Percentiles rank a stretch among this genome's conserved stretches.
Evolutionary conservation across 1,140 invertebrate genomes (phyloP).

Genomic region (Leptinotarsa undecemlineata): DNA sequence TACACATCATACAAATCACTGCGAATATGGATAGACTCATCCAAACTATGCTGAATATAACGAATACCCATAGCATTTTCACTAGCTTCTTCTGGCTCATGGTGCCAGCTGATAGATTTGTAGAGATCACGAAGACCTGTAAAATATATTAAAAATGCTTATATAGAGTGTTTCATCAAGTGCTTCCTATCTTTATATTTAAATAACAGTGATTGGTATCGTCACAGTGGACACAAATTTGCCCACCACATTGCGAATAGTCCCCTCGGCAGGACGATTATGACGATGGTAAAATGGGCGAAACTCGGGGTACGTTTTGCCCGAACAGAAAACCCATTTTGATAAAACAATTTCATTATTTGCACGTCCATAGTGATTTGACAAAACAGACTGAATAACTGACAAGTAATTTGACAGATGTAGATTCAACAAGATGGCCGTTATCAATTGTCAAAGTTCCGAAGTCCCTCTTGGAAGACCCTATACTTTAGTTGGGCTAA

Average conservation of each 20-base stretch:
- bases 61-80: constrained; percentile 71
- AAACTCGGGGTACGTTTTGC: neutral
- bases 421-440: no score
- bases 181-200: neutral
- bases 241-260: no score
- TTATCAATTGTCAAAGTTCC: no score
- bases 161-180: no score
- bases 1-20: constrained; percentile 68
- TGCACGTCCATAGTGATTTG: no score
- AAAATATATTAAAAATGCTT: constrained; percentile 33
- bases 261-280: neutral
- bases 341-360: no score
- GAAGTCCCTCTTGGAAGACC: neutral
- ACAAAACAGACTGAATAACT: no score
- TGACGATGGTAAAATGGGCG: neutral
- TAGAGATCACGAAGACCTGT: constrained; percentile 68
- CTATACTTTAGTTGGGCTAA: neutral
- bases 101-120: constrained; percentile 65
- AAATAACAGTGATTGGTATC: neutral
- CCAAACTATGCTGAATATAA: constrained; percentile 68
- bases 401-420: no score
- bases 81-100: constrained; percentile 68
- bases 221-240: no score
- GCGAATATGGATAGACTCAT: constrained; percentile 67
- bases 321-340: no score